Evolutionary conservation across 2,113 vertebrate genomes (phyloP).

Genomic region (Petrocephalus microphthalmus): DNA sequence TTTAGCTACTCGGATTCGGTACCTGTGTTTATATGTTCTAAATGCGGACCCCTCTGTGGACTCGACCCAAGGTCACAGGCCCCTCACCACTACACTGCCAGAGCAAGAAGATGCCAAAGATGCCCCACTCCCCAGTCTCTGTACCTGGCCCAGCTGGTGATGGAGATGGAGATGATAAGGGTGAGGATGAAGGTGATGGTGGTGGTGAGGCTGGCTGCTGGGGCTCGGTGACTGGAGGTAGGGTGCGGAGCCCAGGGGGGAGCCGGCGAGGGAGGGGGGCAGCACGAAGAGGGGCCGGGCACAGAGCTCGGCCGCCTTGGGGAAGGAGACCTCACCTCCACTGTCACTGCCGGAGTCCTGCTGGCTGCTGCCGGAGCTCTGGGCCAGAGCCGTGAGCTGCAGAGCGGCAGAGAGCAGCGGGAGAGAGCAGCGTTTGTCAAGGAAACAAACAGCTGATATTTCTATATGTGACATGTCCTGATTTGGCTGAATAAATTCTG

Average conservation of each 20-base stretch:
- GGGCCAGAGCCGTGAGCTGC: slow-evolving; percentile 73
- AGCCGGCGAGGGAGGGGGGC: slow-evolving; percentile 60
- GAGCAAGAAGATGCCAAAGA: not conserved
- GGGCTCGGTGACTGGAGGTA: slow-evolving; percentile 76
- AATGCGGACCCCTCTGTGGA: not conserved
- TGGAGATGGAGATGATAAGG: slow-evolving; percentile 59
- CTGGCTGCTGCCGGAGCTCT: slow-evolving; percentile 59
- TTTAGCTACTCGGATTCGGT: not conserved
- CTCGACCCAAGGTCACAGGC: not conserved
- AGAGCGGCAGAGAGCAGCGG: slow-evolving; percentile 61
- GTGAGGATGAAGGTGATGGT: slow-evolving; percentile 60
- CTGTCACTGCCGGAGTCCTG: slow-evolving; percentile 70
- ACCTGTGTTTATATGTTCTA: not conserved
- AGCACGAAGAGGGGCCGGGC: slow-evolving; percentile 71
- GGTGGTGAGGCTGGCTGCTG: slow-evolving; percentile 78
- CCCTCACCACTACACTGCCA: not conserved
- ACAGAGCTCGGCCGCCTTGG: slow-evolving; percentile 71
- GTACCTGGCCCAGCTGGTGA: slow-evolving; percentile 57
- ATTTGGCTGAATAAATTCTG: slow-evolving; percentile 12
- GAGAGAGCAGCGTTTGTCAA: slow-evolving; percentile 21
- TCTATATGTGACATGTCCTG: not conserved
- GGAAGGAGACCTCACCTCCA: slow-evolving; percentile 67
- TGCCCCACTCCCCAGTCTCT: not conserved
- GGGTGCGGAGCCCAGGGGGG: slow-evolving; percentile 54
- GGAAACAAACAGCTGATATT: not conserved